Base-by-base conservation (phyloP, 2,888 invertebrate genomes). In the Ischnus inquisitorius region DNA sequence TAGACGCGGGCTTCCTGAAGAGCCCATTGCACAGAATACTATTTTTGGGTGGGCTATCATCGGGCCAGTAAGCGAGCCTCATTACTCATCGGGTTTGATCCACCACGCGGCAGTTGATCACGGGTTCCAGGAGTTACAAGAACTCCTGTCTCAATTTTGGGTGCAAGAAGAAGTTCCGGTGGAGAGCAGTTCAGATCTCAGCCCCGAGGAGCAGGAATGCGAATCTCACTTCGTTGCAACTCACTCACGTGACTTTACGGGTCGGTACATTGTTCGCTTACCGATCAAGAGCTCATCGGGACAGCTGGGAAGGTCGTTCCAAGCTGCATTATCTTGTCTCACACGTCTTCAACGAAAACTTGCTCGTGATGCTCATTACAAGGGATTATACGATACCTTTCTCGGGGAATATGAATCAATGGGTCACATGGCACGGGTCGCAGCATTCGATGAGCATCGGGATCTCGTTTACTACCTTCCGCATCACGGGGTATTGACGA, bases 11-110 rank as follows among this genome's bases (percentile, higher is more conserved):
- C 48, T 28, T 16, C 64, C 46, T 14, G 41, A 69, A 3, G 14
- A 39, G 2, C 79, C 83, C 8, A 64, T 71, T 10, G 83, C 83
- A 12, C 83, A 83, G 22, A 46, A 68, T 28, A 83, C 85, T 0
- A 12, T 68, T 1, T 64, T 85, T 12, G 81, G 79, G 0, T 83
- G 83, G 81, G 43, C 76, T 2, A n/a, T 83, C 1, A 34, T 75
- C 12, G 83, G 72, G 0, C 68, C 72, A 12, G 22, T 48, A 5
- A n/a, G n/a, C 0, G 19, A n/a, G n/a, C 1, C 12, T 10, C 43
- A 14, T 48, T 2, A 0, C 43, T 34, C 64, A 8, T 16, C 25
- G 4, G 65, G 54, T 8, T n/a, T 57, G 41, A 41, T 48, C 2
- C 79, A 39, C 10, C 81, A 81, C 16, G 69, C 41, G 4, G 25